Conservation (phyloP, 1,140 invertebrate genomes). For the Tyrophagus putrescentiae region DNA sequence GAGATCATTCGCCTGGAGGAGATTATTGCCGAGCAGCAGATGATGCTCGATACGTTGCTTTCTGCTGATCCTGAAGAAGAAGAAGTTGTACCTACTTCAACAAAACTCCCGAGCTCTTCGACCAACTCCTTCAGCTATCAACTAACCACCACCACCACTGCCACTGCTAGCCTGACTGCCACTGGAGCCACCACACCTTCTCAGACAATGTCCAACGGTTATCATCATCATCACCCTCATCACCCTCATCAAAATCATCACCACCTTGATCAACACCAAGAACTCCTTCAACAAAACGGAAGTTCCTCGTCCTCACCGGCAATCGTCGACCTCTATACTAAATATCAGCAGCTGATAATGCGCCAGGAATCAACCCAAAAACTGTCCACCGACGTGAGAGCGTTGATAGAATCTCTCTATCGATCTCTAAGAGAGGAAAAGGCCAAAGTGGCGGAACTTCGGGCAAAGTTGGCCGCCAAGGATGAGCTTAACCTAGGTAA, state of each 20-base stretch:
- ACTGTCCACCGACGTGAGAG: slow-evolving; percentile 1
- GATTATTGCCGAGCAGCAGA: slow-evolving; percentile 15
- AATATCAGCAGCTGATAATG: slow-evolving; percentile 1
- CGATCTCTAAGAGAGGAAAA: neutral
- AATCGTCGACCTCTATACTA: neutral
- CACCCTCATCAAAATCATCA: neutral
- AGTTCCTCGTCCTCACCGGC: neutral
- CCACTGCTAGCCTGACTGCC: neutral
- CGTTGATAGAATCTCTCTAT: neutral
- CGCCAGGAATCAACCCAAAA: neutral
- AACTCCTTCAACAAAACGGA: neutral
- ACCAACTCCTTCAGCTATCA: neutral
- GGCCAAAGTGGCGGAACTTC: neutral
- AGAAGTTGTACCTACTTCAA: neutral
- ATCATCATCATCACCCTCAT: neutral
- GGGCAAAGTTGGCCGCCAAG: neutral
- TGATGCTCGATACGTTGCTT: neutral
- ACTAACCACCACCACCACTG: neutral
- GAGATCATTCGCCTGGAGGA: slow-evolving; percentile 16
- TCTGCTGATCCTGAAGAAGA: neutral
- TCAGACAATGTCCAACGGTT: neutral
- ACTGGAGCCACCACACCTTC: neutral
- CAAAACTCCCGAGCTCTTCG: neutral
- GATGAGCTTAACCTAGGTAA: neutral
- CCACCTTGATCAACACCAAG: neutral